Percentiles rank a stretch among this genome's conserved stretches.
Evolutionary conservation across 2,113 vertebrate species (phyloP).

Genomic region (Takifugu bimaculatus): DNA sequence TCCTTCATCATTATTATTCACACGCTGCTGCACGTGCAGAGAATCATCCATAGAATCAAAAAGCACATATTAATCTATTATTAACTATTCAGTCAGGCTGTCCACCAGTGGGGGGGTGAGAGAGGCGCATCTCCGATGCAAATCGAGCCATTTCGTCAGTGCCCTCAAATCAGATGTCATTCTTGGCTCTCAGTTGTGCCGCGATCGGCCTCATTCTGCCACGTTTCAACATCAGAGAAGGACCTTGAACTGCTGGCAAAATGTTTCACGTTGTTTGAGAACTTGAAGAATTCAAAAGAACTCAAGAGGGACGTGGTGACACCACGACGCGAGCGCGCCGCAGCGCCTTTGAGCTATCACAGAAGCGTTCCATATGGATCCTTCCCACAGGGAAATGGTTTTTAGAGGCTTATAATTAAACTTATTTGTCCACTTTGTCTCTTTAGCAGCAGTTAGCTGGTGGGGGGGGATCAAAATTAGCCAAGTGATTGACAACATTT

Average conservation of each 20-base stretch:
- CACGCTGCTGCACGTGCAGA: constrained; percentile 4
- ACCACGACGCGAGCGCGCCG: not conserved
- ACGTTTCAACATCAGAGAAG: constrained; percentile 19
- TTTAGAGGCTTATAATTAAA: too few species aligned
- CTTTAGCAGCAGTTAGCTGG: too few species aligned
- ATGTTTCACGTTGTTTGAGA: constrained; percentile 15
- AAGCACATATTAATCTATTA: constrained; percentile 40
- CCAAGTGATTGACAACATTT: too few species aligned
- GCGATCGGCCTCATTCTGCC: constrained; percentile 40
- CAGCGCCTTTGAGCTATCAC: not conserved
- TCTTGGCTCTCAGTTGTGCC: constrained; percentile 1
- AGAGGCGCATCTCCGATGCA: constrained; percentile 10
- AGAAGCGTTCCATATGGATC: not conserved
- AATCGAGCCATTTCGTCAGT: constrained; percentile 30
- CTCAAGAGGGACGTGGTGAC: not conserved
- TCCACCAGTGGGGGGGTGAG: constrained; percentile 2
- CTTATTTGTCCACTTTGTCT: too few species aligned
- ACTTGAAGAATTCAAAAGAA: not conserved
- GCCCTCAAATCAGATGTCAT: constrained; percentile 19
- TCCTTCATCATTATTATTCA: too few species aligned
- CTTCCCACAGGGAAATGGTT: too few species aligned
- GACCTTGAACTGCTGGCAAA: constrained; percentile 16
- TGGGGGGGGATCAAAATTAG: too few species aligned
- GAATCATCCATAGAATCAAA: constrained; percentile 6
- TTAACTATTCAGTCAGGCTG: constrained; percentile 31